A percentile compares a stretch with the other conserved stretches of the same genome.
phyloP scores from a whole-genome alignment of 37 sponge, comb jelly and placozoan genomes.

The Aphrocallistes beatrix region DNA sequence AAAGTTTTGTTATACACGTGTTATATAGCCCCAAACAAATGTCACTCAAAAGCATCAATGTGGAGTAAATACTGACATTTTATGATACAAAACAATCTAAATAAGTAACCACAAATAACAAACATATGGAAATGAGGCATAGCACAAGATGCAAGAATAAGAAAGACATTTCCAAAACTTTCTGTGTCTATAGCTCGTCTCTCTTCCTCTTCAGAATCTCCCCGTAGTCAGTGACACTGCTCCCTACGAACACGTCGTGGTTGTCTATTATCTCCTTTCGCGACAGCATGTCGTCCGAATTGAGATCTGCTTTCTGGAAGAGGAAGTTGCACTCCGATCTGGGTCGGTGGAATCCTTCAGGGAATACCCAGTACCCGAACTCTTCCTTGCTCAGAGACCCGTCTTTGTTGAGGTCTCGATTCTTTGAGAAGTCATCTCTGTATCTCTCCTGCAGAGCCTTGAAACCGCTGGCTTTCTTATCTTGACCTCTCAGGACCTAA shows the following conservation, averaged over 20 bases:
- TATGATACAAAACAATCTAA: too few species aligned
- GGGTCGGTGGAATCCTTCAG: not conserved
- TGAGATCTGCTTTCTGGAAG: not conserved
- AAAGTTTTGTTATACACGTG: too few species aligned
- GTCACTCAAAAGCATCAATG: too few species aligned
- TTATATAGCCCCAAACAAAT: too few species aligned
- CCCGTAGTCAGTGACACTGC: constrained; percentile 92
- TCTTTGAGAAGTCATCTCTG: not conserved
- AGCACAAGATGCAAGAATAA: too few species aligned
- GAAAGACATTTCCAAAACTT: too few species aligned
- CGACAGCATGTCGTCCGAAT: constrained; percentile 52
- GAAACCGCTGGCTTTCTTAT: not conserved
- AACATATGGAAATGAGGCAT: too few species aligned
- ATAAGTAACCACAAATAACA: too few species aligned
- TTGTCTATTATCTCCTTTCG: constrained; percentile 79
- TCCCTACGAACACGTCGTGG: constrained; percentile 81
- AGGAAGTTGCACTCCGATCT: not conserved
- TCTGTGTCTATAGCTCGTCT: not conserved
- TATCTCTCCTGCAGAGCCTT: not conserved
- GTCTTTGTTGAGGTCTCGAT: constrained; percentile 3
- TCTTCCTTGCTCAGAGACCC: not conserved
- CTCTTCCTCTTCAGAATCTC: not conserved
- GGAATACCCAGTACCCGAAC: not conserved
- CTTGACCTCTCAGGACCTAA: not conserved
- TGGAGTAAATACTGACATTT: too few species aligned